Base-by-base conservation (phyloP, 2,113 vertebrate species). In the Varanus salvator region DNA sequence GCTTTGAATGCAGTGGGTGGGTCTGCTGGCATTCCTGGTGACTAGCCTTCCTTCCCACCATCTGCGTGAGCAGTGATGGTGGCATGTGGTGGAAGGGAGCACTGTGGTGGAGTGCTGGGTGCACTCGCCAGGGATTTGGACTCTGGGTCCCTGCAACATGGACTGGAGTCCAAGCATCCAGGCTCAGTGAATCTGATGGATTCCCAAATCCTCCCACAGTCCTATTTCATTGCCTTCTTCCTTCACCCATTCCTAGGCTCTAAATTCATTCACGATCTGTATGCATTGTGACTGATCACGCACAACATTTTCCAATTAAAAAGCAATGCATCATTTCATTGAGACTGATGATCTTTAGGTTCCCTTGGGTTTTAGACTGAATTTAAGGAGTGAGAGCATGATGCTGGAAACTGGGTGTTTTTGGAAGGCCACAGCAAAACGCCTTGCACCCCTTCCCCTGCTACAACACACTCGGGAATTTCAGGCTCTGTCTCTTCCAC, bases 321-420 rank as follows among this genome's bases (percentile, higher is more conserved):
- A 78, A 85, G 8, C 25, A 60, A 57, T 0, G 0, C 34, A 31
- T 1, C 48, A 89, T 48, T 29, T 87, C 89, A 9, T 21, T 77
- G 84, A 77, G 60, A 1, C 29, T 0, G 0, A 1, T 29, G 23
- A 71, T 4, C 23, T 44, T 1, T 0, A 0, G 19, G 0, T 6
- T 14, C 72, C n/a, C 8, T 9, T 15, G 66, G 82, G 34, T 60
- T 15, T 3, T 81, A 66, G 21, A 88, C 9, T 0, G 76, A 86
- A 34, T 57, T 44, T 6, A 71, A 54, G 57, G 64, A 44, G 64
- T 1, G 1, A 21, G 44, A 11, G 74, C 80, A 66, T 0, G 23
- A 0, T 21, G 25, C 50, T 0, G 1, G 25, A 50, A 60, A 31
- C 3, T 89, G 83, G 72, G n/a, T 66, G 31, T 68, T 57, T 75